A percentile compares a stretch with the other conserved stretches of the same genome.
Evolutionary conservation across 2,888 invertebrate genomes (phyloP).

Genomic region (Itoplectis maculator): DNA sequence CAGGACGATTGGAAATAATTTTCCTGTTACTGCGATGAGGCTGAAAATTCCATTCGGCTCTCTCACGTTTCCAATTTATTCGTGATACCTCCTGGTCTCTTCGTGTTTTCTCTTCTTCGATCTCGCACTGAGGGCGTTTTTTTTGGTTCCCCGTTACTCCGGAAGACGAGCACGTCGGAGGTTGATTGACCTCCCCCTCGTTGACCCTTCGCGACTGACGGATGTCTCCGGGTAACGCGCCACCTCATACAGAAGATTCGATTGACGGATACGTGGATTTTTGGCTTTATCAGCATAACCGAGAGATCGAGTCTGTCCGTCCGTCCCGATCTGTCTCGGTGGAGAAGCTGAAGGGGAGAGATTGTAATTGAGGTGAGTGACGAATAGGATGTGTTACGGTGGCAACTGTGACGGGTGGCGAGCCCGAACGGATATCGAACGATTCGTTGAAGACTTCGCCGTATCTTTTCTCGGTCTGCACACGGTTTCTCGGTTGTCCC

Average conservation of each 20-base stretch:
- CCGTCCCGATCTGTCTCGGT: not conserved
- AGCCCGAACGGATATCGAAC: not conserved
- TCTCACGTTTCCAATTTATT: not conserved
- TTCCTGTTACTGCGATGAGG: not conserved
- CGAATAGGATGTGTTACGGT: not conserved
- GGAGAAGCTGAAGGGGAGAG: not conserved
- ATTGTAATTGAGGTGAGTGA: slow-evolving; percentile 12
- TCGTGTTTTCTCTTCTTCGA: not conserved
- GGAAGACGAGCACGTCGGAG: slow-evolving; percentile 9
- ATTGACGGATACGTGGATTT: slow-evolving; percentile 4
- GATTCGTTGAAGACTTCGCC: not conserved
- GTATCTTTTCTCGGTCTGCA: not conserved
- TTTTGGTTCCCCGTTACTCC: not conserved
- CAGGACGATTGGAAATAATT: not conserved
- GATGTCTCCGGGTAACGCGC: not conserved
- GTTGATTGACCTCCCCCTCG: slow-evolving; percentile 17
- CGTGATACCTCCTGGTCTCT: not conserved
- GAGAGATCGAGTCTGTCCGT: slow-evolving; percentile 16
- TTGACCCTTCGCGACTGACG: slow-evolving; percentile 17
- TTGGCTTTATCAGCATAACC: slow-evolving; percentile 33
- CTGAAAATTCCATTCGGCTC: not conserved
- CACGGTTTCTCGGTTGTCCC: too few relatives aligned
- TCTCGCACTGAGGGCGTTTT: not conserved
- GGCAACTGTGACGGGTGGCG: not conserved
- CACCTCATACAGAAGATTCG: not conserved